Conservation (phyloP, 1,140 invertebrate species). For the Hylaeus anthracinus region DNA sequence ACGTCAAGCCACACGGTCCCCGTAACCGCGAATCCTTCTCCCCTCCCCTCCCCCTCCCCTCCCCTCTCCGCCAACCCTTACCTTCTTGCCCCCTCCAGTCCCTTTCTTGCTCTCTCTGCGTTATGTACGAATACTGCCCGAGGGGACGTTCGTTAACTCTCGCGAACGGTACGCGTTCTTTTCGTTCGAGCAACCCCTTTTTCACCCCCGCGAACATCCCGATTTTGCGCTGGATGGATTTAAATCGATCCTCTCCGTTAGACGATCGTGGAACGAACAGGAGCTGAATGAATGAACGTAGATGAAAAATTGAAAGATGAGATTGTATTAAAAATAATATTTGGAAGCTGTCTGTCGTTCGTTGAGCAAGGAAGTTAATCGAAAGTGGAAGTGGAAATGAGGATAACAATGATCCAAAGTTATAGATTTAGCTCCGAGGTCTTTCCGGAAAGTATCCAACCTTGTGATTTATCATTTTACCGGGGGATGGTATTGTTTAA, state of each 20-base stretch:
- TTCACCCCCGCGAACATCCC: slow-evolving; percentile 3
- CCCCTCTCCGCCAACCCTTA: slow-evolving; percentile 11
- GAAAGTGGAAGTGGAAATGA: too few relatives aligned
- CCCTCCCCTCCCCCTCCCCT: slow-evolving; percentile 17
- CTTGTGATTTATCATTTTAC: too few relatives aligned
- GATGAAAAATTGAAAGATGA: too few relatives aligned
- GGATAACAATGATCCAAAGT: too few relatives aligned
- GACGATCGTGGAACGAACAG: not conserved
- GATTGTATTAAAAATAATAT: too few relatives aligned
- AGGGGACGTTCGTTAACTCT: slow-evolving; percentile 70
- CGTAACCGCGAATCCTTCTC: slow-evolving; percentile 62
- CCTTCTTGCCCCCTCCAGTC: slow-evolving; percentile 38
- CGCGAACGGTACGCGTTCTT: slow-evolving; percentile 43
- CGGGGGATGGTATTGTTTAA: too few relatives aligned
- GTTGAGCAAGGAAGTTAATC: too few relatives aligned
- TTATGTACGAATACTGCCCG: slow-evolving; percentile 66
- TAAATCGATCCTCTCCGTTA: slow-evolving; percentile 50
- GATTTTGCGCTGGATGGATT: slow-evolving; percentile 10
- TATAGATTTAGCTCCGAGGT: too few relatives aligned
- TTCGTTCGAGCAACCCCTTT: not conserved
- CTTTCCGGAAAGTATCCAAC: too few relatives aligned
- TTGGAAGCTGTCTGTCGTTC: too few relatives aligned
- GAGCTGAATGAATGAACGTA: not conserved
- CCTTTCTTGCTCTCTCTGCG: slow-evolving; percentile 57
- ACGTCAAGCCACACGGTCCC: slow-evolving; percentile 69